phyloP scores from a whole-genome alignment of 2,113 vertebrate genomes.

The Rhizomys pruinosus region DNA sequence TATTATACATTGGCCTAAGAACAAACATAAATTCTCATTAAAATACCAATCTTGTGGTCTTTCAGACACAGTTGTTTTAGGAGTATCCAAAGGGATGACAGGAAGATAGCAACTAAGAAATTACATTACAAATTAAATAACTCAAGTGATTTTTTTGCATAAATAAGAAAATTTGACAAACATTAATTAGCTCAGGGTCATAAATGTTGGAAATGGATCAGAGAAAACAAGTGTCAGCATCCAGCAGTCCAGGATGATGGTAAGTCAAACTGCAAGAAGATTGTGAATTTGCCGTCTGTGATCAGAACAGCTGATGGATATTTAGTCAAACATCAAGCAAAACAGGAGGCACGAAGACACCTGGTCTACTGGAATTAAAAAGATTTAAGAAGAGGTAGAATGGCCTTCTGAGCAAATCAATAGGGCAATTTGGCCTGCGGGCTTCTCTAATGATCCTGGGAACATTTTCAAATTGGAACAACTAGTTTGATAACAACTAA shows the following conservation, averaged over 20 bases:
- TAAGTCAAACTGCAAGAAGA: not conserved
- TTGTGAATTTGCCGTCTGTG: not conserved
- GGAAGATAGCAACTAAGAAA: not conserved
- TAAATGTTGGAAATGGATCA: not conserved
- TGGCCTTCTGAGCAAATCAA: not conserved
- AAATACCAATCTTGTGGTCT: not conserved
- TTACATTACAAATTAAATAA: not conserved
- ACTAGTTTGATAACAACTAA: not conserved
- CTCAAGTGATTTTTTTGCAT: not conserved
- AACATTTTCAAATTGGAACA: constrained; percentile 32
- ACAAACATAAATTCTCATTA: not conserved
- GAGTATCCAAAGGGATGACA: not conserved
- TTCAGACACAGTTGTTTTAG: not conserved
- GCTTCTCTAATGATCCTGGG: not conserved
- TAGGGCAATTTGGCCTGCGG: not conserved
- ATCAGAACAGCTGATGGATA: not conserved
- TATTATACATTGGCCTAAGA: not conserved
- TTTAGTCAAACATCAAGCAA: not conserved
- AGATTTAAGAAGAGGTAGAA: not conserved
- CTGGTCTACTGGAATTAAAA: not conserved
- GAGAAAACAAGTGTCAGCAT: not conserved
- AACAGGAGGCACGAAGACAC: not conserved
- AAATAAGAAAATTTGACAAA: not conserved
- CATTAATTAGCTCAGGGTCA: not conserved
- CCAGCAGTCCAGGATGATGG: not conserved